Base-by-base conservation (phyloP, 2,797 vertebrate species). In the Gorsachius magnificus region DNA sequence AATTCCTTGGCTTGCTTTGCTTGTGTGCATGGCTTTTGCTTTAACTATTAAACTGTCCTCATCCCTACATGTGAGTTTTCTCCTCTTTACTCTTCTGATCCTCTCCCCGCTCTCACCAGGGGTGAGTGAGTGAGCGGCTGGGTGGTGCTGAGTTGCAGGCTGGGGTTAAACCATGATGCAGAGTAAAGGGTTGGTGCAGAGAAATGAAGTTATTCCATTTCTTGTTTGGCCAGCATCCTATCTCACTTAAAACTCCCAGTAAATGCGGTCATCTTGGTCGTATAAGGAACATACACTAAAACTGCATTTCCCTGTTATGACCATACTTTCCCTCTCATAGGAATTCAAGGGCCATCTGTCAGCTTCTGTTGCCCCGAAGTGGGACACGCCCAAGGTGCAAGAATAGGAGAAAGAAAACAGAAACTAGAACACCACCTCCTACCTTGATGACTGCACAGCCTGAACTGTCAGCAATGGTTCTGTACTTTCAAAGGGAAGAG, bases 241-340 rank as follows among this genome's bases (percentile, higher is more conserved):
- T 13, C 29, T 85, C 19, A 46, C 19, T 61, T 91, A 60, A 57
- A 83, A 29, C 22, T 83, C 26, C 26, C 25, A 45, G 21, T 50
- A 48, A 66, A 15, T 38, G 33, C 6, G 65, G 24, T 45, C 18
- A 35, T 11, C 14, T 36, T 79, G 45, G 25, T 5, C 26, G 9
- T 64, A 24, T 13, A 81, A 50, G 17, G 65, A 87, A 74, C 29
- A 83, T 72, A 72, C 4, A 33, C 1, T 13, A 87, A 65, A 63
- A 61, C 1, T 0, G 0, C 0, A 1, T 72, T 93, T 94, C 13
- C 29, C 26, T 66, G 35, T 4, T 31, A 38, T 48, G 43, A 28
- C 14, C 9, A 31, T 36, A n/a, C 29, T 69, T 15, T 7, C 13
- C 19, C 17, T 74, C 11, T 35, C 26, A 21, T 0, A 56, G 45